Evolutionary conservation across 1,140 invertebrate species (phyloP).

Genomic region (Psilanteris sp.): DNA sequence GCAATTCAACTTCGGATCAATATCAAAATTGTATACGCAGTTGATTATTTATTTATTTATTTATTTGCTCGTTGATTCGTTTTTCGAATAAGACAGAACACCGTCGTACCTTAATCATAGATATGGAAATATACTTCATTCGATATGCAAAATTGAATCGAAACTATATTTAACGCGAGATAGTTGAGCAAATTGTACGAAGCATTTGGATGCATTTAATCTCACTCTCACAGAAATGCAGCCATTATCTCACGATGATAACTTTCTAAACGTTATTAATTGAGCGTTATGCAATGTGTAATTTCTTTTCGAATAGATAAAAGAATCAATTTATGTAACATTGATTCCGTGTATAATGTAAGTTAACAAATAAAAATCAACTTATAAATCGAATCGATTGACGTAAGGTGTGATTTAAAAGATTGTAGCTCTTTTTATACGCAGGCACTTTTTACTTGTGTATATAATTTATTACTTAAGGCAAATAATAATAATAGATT

Average conservation of each 20-base stretch:
- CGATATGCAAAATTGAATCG: no score
- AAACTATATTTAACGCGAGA: no score
- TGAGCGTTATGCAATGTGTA: conserved; percentile 39
- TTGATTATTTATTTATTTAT: no score
- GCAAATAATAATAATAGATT: conserved; percentile 3
- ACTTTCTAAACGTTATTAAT: conserved; percentile 61
- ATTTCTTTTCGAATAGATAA: conserved; percentile 40
- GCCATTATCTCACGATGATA: conserved; percentile 41
- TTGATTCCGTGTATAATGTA: background rate
- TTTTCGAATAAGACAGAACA: no score
- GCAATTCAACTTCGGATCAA: no score
- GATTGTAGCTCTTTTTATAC: background rate
- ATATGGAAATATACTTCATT: no score
- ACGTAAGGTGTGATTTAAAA: conserved; percentile 7
- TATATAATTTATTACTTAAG: conserved; percentile 1
- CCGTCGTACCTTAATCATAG: no score
- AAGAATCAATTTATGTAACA: conserved; percentile 43
- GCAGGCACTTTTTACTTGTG: background rate
- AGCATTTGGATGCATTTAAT: conserved; percentile 9
- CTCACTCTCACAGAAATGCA: conserved; percentile 8
- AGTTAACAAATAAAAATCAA: conserved; percentile 8
- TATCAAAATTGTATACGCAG: no score
- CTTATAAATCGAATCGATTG: conserved; percentile 1
- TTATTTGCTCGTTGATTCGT: no score
- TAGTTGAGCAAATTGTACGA: no score